Conservation (phyloP, 2,113 vertebrate species). For the Tringa solitaria region DNA sequence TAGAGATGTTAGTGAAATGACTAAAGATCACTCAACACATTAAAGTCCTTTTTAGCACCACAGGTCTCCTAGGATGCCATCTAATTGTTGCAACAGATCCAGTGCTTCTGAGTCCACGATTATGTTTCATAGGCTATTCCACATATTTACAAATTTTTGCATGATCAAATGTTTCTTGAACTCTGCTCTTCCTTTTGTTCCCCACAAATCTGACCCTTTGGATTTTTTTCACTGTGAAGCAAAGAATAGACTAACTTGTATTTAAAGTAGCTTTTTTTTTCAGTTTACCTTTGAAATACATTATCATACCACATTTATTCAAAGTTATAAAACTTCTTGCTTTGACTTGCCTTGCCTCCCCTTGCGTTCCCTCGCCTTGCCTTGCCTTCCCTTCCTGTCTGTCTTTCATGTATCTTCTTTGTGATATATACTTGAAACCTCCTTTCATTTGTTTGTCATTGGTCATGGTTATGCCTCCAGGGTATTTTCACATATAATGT, state of each 20-base stretch:
- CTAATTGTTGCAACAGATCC: not conserved
- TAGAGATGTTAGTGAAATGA: not conserved
- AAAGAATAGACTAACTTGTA: not conserved
- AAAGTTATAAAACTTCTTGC: not conserved
- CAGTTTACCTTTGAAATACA: not conserved
- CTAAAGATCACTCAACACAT: not conserved
- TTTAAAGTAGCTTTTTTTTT: not conserved
- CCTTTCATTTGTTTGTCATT: not conserved
- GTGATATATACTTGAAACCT: not conserved
- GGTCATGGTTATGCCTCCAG: not conserved
- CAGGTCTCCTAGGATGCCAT: not conserved
- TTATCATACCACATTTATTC: not conserved
- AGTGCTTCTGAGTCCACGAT: not conserved
- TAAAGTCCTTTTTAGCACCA: not conserved
- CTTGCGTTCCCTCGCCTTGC: not conserved
- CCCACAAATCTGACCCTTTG: not conserved
- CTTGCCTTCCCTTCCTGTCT: too few relatives aligned
- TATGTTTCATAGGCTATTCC: not conserved
- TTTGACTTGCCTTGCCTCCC: not conserved
- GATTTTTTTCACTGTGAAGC: not conserved
- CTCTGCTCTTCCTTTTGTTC: not conserved
- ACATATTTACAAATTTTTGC: conserved; percentile 12
- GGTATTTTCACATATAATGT: not conserved
- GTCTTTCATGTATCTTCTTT: not conserved
- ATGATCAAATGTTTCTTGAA: conserved; percentile 4